Evolutionary conservation across 2,888 invertebrate species (phyloP).

Genomic region (Eupelmus urozonus): DNA sequence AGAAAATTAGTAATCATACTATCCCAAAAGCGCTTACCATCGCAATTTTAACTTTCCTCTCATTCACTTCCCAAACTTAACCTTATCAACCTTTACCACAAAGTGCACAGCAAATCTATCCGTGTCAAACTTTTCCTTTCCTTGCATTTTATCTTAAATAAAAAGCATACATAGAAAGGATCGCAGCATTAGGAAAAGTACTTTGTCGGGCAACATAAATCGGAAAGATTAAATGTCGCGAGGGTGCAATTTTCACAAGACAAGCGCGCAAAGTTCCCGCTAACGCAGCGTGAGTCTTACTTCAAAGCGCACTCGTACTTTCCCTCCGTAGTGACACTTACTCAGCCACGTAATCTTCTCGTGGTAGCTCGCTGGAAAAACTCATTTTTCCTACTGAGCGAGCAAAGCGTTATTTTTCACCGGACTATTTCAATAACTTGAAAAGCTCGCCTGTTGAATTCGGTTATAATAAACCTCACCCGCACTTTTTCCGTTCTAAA

Average conservation of each 20-base stretch:
- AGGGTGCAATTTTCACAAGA: constrained; percentile 8
- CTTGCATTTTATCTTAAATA: no score
- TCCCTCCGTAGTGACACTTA: background rate
- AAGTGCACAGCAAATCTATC: no score
- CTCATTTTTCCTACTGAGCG: background rate
- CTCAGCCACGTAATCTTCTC: background rate
- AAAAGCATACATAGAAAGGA: no score
- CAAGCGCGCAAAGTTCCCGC: background rate
- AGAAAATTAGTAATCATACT: no score
- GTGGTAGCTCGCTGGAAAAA: background rate
- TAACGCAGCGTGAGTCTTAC: constrained; percentile 17
- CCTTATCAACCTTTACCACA: no score
- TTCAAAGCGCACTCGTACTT: constrained; percentile 2
- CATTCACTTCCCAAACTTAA: no score
- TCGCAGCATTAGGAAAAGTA: background rate
- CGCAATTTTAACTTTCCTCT: no score
- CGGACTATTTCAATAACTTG: background rate
- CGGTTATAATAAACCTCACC: background rate
- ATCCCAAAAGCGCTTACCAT: no score
- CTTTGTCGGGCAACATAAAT: constrained; percentile 21
- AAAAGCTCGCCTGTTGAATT: constrained; percentile 7
- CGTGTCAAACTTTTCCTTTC: no score
- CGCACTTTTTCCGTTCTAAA: background rate
- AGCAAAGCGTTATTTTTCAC: background rate
- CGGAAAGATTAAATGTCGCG: constrained; percentile 41